Base-by-base conservation (phyloP, 2,113 vertebrate genomes). In the Epinephelus fuscoguttatus region DNA sequence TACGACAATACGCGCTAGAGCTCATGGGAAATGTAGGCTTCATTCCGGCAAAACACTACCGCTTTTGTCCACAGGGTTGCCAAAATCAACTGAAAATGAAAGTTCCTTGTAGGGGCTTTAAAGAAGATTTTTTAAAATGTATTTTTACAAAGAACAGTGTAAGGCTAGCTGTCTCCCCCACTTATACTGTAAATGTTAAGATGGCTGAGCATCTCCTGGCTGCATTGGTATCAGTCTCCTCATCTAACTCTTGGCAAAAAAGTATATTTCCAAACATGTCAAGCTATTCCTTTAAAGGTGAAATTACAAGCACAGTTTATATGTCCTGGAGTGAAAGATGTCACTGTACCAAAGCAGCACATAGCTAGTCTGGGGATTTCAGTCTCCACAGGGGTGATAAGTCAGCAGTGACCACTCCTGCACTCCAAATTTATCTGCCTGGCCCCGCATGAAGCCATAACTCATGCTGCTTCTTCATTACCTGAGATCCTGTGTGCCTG, bases 391-490 rank as follows among this genome's bases (percentile, higher is more conserved):
- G 66, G 68, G 80, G 64, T 84, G 82, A 92, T 78, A 87, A 84
- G 83, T 87, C 89, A 89, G 67, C 87, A 79, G 42, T 88, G 80
- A 88, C 89, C 87, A 88, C 69, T 77, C 50, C 66, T 73, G 75
- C 81, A 69, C 85, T 88, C 80, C 80, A 79, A 71, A 89, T 92
- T 23, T 86, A 89, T 91, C 90, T 56, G 57, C 69, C 60, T 5
- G 76, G 66, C 83, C 70, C 86, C 13, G 15, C 85, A 37, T 85
- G 91, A 85, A 88, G 82, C 70, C 80, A 90, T 92, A 92, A 91
- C 78, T 93, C 93, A 91, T 9, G 45, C 78, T 81, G 90, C 84
- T 75, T 79, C 88, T 89, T 94, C 88, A 93, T 93, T 91, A 90
- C 89, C 88, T 84, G 80, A 55, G 79, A 90, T 83, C 81, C 78